A percentile compares a stretch with the other conserved stretches of the same genome.
These are phyloP conservation scores for Drosophila quadrilineata DNA, from an alignment of 1,140 invertebrate genomes.

Conservation along the genomic window DNA sequence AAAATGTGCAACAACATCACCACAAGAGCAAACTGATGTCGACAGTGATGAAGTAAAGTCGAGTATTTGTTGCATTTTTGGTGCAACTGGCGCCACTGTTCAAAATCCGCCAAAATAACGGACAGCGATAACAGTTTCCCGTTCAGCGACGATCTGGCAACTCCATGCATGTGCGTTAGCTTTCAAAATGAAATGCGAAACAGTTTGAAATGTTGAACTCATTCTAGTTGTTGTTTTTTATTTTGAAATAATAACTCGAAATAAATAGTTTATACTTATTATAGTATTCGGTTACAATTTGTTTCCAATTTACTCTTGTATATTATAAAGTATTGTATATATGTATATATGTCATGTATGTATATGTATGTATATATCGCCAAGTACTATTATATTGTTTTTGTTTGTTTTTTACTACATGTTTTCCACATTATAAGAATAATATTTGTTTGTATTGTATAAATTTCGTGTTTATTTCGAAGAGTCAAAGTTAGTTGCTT, in stretches of 20 bases:
- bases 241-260: slow-evolving; percentile 67
- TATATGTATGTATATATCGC: slow-evolving; percentile 51
- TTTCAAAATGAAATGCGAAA: not conserved
- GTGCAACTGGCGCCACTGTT: too few species aligned
- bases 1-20: too few species aligned
- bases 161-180: too few species aligned
- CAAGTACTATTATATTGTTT: slow-evolving; percentile 34
- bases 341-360: slow-evolving; percentile 67
- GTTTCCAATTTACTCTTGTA: slow-evolving; percentile 10
- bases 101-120: too few species aligned
- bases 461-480: slow-evolving; percentile 49
- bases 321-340: slow-evolving; percentile 64
- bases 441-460: slow-evolving; percentile 59
- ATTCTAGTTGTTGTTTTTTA: slow-evolving; percentile 68
- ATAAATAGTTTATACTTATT: slow-evolving; percentile 65
- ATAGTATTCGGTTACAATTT: slow-evolving; percentile 66
- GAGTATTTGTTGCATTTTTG: too few species aligned
- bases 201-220: slow-evolving; percentile 47
- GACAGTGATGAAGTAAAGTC: too few species aligned
- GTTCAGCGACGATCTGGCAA: too few species aligned
- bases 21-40: too few species aligned
- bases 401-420: slow-evolving; percentile 44
- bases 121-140: too few species aligned
- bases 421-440: slow-evolving; percentile 64
- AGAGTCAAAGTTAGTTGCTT: slow-evolving; percentile 38